These are phyloP conservation scores for Gnathonemus longibarbis DNA, from an alignment of 2,113 vertebrate genomes.

Conservation along the genomic window DNA sequence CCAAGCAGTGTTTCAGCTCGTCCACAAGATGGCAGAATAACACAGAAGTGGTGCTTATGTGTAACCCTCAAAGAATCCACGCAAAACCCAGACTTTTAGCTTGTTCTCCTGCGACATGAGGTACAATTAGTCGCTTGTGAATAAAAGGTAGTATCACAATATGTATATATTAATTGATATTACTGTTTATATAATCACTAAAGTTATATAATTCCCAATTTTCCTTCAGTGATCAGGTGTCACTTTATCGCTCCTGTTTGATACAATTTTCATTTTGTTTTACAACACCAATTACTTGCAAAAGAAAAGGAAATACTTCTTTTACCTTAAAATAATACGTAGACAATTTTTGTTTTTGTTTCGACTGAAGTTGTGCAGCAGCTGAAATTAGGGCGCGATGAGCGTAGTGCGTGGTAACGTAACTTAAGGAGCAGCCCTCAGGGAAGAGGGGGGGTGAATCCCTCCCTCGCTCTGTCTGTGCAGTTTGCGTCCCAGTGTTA, in stretches of 20 bases:
- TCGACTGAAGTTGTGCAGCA: background rate
- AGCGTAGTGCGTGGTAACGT: background rate
- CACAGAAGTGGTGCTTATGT: background rate
- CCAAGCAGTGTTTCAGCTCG: background rate
- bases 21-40: conserved; percentile 38
- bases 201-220: background rate
- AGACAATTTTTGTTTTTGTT: background rate
- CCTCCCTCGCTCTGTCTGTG: background rate
- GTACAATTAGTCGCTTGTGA: background rate
- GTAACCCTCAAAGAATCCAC: background rate
- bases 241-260: background rate
- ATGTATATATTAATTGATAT: background rate
- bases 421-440: background rate
- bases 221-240: background rate
- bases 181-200: background rate
- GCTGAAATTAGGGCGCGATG: background rate
- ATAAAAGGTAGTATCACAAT: background rate
- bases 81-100: background rate
- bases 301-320: background rate
- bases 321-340: background rate
- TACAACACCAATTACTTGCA: background rate
- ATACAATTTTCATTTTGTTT: background rate
- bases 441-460: background rate
- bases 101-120: background rate
- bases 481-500: background rate